Base-by-base conservation (phyloP, 2,113 vertebrate species). In the Microcebus lehilahytsara region DNA sequence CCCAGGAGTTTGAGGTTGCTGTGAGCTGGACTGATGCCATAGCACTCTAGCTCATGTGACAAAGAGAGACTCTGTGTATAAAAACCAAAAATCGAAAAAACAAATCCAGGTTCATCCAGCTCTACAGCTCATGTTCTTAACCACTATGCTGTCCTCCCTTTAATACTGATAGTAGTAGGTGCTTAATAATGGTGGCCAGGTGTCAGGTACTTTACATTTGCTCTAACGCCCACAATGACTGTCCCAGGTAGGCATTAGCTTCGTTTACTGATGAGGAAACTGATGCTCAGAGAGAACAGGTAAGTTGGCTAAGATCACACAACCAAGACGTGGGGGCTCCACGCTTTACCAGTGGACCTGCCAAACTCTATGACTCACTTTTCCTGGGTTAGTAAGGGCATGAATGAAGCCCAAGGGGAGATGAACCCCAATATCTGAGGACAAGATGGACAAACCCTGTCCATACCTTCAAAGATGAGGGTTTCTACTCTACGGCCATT, bases 211-310 rank as follows among this genome's bases (percentile, higher is more conserved):
- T 77, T 62, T 56, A 94, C 37, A 88, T 88, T 25, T 72, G 17
- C 40, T 78, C 60, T 91, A 78, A 88, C 10, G 93, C 12, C 32
- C 20, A 67, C 42, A 49, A 56, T 3, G 66, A 58, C 51, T 84
- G 12, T 88, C 25, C 83, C 88, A 84, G 58, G 46, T 91, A 34
- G 42, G n/a, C n/a, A 80, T 51, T n/a, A 60, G 37, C 5, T 56
- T 56, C 85, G 86, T 83, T 93, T 67, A 86, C 40, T 74, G 56
- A 74, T 95, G 34, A 95, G 49, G 51, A 75, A 93, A 86, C 34
- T 67, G 49, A 86, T 25, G 4, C 37, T 90, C 78, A 72, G 30
- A 88, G 60, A 92, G 14, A 67, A 34, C 34, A 77, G 7, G 40
- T 93, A 12, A 64, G 27, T 72, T 81, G n/a, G 56, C 74, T 91